phyloP scores from a whole-genome alignment of 2,113 vertebrate species.

The Pygoscelis adeliae region DNA sequence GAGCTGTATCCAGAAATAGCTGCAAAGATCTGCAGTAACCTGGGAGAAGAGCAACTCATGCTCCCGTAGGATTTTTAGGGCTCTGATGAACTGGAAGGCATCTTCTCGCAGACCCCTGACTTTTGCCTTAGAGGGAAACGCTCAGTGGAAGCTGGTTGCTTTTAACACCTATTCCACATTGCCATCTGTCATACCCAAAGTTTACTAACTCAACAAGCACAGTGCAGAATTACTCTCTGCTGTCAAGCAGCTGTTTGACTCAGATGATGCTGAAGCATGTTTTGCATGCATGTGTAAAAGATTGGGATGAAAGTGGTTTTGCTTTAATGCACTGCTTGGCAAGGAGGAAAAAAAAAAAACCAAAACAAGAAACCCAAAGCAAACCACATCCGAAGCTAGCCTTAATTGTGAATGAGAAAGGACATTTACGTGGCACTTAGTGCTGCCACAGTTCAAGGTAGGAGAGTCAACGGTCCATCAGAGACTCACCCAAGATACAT shows the following conservation, averaged over 20 bases:
- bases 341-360: not conserved
- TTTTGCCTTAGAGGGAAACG: not conserved
- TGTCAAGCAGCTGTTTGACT: not conserved
- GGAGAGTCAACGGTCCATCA: not conserved
- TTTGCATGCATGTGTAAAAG: not conserved
- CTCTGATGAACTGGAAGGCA: not conserved
- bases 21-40: not conserved
- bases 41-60: not conserved
- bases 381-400: not conserved
- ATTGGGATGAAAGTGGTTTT: not conserved
- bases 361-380: not conserved
- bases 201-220: not conserved
- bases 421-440: not conserved
- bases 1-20: not conserved
- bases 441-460: not conserved
- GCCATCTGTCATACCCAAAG: accelerated
- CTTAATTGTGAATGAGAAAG: not conserved
- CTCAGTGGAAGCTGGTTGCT: not conserved
- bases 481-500: not conserved
- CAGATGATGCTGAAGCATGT: accelerated
- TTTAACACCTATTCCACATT: not conserved
- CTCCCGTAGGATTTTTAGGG: not conserved
- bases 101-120: not conserved
- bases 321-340: not conserved
- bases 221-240: not conserved